A percentile compares a stretch with the other conserved stretches of the same genome.
Conservation (phyloP, 2,797 vertebrate species). For the Meriones psammophilus region DNA sequence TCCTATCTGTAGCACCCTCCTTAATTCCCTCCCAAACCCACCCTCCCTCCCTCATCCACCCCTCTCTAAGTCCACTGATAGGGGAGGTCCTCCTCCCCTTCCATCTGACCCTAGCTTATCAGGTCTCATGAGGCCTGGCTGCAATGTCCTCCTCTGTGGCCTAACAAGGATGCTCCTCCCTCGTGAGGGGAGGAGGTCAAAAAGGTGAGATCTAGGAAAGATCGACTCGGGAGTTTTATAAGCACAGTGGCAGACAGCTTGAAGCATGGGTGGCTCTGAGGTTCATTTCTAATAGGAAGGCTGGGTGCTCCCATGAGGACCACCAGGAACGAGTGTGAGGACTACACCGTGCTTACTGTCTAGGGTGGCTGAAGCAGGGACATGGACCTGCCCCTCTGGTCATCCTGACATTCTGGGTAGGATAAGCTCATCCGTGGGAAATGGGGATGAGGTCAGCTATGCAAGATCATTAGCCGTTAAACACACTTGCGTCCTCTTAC, state of each 20-base stretch:
- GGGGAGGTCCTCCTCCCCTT: no score
- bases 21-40: no score
- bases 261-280: neutral
- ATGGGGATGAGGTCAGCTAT: neutral
- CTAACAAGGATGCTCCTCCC: no score
- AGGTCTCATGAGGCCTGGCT: no score
- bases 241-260: neutral
- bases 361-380: neutral
- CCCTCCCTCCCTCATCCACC: no score
- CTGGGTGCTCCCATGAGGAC: neutral
- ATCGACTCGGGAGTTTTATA: neutral
- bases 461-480: neutral
- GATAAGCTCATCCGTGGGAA: neutral
- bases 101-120: no score
- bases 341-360: neutral
- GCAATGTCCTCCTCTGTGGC: no score
- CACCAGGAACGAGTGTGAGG: neutral
- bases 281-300: neutral
- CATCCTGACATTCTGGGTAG: neutral
- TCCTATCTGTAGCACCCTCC: no score
- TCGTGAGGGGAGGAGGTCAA: no score
- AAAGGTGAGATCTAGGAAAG: no score
- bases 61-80: no score
- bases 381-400: neutral
- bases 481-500: neutral